A percentile compares a stretch with the other conserved stretches of the same genome.
Conservation (phyloP, 53 echinoderm and acorn worm genomes). For the Hippasteria phrygiana region DNA sequence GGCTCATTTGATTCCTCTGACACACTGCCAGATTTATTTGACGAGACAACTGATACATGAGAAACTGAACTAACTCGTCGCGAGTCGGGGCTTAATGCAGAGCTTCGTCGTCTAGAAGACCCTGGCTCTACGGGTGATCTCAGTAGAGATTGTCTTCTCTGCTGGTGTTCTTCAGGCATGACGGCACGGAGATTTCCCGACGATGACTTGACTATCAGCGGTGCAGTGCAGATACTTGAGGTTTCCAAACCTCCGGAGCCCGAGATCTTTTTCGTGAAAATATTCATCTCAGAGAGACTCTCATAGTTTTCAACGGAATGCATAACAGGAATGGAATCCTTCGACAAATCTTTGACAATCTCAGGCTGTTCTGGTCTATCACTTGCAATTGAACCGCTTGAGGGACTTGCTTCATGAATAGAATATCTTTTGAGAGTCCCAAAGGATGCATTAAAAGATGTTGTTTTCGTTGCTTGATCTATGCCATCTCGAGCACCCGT, state of each 20-base stretch:
- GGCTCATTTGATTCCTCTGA: neutral
- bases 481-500: no score
- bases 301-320: neutral
- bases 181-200: constrained; percentile 58
- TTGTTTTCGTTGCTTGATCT: neutral
- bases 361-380: neutral
- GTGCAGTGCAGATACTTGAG: constrained; percentile 5
- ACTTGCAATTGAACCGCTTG: neutral
- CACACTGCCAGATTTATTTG: neutral
- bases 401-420: neutral
- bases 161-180: neutral
- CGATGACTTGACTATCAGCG: constrained; percentile 42
- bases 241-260: neutral
- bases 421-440: neutral
- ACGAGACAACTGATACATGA: neutral
- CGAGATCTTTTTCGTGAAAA: neutral
- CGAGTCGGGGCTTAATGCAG: neutral
- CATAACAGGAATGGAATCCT: neutral
- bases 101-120: neutral
- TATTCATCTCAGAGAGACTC: neutral
- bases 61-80: neutral
- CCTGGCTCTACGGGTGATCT: neutral
- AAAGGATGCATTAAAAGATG: neutral
- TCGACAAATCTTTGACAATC: neutral
- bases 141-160: neutral